A percentile compares a stretch with the other conserved stretches of the same genome.
phyloP scores from a whole-genome alignment of 1,140 invertebrate genomes.

The Chironomus striatipennis region DNA sequence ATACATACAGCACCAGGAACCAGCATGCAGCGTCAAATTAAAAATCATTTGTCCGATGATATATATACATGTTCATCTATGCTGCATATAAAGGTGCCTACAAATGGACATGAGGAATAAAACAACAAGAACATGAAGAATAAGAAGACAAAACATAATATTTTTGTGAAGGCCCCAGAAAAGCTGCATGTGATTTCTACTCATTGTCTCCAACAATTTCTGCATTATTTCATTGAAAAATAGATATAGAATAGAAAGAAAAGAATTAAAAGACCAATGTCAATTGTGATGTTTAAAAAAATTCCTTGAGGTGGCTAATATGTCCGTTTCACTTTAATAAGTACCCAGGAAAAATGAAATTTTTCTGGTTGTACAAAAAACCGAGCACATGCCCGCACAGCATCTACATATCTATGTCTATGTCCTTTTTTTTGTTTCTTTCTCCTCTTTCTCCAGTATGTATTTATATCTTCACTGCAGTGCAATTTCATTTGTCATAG shows the following conservation, averaged over 20 bases:
- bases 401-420: neutral
- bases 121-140: too few relatives aligned
- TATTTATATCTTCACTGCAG: neutral
- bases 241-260: neutral
- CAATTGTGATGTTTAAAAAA: neutral
- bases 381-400: neutral
- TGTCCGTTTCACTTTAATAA: neutral
- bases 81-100: neutral
- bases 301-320: constrained; percentile 1
- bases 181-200: constrained; percentile 1
- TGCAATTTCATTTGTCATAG: constrained; percentile 14
- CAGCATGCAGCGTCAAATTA: constrained; percentile 16
- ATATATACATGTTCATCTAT: neutral
- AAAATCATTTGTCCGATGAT: constrained; percentile 21
- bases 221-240: neutral
- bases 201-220: neutral
- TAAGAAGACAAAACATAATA: neutral
- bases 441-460: neutral
- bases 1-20: neutral
- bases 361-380: neutral
- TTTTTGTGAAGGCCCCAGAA: neutral
- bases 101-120: too few relatives aligned
- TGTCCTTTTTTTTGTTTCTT: neutral
- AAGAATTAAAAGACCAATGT: too few relatives aligned
- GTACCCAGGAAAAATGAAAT: neutral